Conservation (phyloP, 1,140 invertebrate genomes). For the Drosophila nikananu region DNA sequence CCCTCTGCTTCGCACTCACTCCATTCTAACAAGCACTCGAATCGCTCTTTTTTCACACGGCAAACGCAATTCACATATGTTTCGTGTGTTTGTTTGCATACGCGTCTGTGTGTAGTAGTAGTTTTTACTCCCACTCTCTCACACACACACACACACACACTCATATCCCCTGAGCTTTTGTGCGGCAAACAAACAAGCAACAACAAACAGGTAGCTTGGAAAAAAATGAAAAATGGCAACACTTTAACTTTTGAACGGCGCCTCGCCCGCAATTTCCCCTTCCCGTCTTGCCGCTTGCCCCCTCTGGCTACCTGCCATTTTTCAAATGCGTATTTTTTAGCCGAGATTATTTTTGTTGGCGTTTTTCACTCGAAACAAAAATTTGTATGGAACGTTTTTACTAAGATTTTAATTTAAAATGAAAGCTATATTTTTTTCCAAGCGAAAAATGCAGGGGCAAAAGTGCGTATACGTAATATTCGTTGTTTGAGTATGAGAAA, state of each 20-base stretch:
- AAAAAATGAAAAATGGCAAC: constrained; percentile 65
- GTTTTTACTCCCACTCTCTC: constrained; percentile 20
- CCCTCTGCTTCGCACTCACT: constrained; percentile 17
- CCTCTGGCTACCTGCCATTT: constrained; percentile 17
- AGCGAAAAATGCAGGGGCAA: neutral
- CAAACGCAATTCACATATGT: constrained; percentile 57
- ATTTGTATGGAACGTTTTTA: no score
- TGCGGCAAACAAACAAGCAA: constrained; percentile 33
- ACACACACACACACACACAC: constrained; percentile 13
- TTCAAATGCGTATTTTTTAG: constrained; percentile 53
- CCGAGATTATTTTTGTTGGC: constrained; percentile 38
- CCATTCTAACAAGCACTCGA: constrained; percentile 59
- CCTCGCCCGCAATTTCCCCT: constrained; percentile 12
- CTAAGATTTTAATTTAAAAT: neutral
- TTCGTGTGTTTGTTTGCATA: constrained; percentile 26
- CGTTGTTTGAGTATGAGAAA: neutral
- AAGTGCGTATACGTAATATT: neutral
- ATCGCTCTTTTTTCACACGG: constrained; percentile 56
- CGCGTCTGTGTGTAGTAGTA: constrained; percentile 6
- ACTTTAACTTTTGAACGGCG: constrained; percentile 66
- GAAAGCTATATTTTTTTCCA: neutral
- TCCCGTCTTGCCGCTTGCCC: neutral
- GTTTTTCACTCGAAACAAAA: constrained; percentile 11
- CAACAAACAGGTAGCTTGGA: constrained; percentile 45
- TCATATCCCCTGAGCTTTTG: constrained; percentile 27